Evolutionary conservation across 2,888 invertebrate species (phyloP).

Genomic region (Synergus itoensis): DNA sequence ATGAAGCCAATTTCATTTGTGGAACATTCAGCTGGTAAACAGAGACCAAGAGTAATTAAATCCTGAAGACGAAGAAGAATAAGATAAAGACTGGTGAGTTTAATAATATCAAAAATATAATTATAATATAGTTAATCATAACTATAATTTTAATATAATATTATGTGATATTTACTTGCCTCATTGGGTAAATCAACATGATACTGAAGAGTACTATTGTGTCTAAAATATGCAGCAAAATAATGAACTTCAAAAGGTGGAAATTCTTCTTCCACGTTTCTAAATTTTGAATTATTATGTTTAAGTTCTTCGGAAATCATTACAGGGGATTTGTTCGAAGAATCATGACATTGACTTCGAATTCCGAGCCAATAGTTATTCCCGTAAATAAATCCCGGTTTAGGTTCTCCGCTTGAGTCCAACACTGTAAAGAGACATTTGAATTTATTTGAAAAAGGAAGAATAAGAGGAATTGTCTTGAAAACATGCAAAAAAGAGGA

Average conservation of each 20-base stretch:
- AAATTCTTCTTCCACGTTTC: constrained; percentile 71
- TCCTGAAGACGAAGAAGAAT: constrained; percentile 69
- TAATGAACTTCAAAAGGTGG: constrained; percentile 76
- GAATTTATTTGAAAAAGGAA: background rate
- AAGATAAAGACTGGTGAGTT: background rate
- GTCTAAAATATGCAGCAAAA: constrained; percentile 74
- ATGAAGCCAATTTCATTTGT: constrained; percentile 71
- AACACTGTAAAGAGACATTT: constrained; percentile 74
- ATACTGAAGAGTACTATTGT: constrained; percentile 77
- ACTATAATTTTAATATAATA: background rate
- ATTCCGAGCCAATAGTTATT: constrained; percentile 83
- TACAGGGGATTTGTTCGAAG: constrained; percentile 67
- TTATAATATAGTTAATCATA: background rate
- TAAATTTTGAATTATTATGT: constrained; percentile 66
- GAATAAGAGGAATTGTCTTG: too few relatives aligned
- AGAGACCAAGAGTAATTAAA: constrained; percentile 79
- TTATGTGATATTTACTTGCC: constrained; percentile 64
- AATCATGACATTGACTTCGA: constrained; percentile 78
- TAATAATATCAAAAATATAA: constrained; percentile 8
- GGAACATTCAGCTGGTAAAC: constrained; percentile 79
- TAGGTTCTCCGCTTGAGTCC: constrained; percentile 81
- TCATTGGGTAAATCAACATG: constrained; percentile 75
- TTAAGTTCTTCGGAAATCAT: constrained; percentile 62
- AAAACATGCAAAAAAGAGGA: background rate
- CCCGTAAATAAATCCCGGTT: constrained; percentile 80